These are phyloP conservation scores for Chrosomus eos DNA, from an alignment of 2,797 vertebrate genomes.

Conservation along the genomic window DNA sequence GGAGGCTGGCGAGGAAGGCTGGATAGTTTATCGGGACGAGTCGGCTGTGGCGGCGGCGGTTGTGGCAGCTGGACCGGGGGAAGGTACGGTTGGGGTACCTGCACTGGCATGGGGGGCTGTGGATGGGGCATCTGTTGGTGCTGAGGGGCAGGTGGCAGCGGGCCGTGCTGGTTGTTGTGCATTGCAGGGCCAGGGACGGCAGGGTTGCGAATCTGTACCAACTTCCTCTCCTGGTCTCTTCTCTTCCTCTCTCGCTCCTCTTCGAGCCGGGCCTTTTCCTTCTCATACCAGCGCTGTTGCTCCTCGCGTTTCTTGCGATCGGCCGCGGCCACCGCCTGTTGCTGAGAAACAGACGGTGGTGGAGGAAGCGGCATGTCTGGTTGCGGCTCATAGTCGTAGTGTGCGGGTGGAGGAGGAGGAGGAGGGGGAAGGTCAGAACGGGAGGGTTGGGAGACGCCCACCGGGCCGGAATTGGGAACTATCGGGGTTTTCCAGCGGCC, in stretches of 20 bases:
- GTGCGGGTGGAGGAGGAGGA: constrained; percentile 75
- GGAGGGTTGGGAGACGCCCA: constrained; percentile 75
- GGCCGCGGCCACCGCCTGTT: constrained; percentile 77
- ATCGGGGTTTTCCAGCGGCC: constrained; percentile 95
- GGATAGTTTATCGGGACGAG: constrained; percentile 86
- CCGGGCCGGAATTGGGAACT: constrained; percentile 74
- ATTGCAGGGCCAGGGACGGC: constrained; percentile 82
- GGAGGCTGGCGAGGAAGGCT: constrained; percentile 80
- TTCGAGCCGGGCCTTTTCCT: constrained; percentile 95
- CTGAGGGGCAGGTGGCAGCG: constrained; percentile 71
- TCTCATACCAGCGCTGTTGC: constrained; percentile 98
- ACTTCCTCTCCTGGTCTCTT: constrained; percentile 92
- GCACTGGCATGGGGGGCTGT: constrained; percentile 56
- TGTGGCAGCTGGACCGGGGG: constrained; percentile 67
- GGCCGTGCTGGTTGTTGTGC: constrained; percentile 75
- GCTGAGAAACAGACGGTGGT: constrained; percentile 75
- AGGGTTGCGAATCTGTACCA: constrained; percentile 90
- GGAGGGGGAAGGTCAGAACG: constrained; percentile 83
- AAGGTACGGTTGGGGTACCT: constrained; percentile 57
- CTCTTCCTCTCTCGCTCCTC: constrained; percentile 95
- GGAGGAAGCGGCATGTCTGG: constrained; percentile 80
- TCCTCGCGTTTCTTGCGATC: constrained; percentile 95
- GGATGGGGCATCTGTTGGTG: constrained; percentile 70
- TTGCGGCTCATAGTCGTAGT: constrained; percentile 81
- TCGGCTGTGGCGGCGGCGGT: constrained; percentile 68